Base-by-base conservation (phyloP, 2,888 invertebrate genomes). In the Linyphia triangularis region DNA sequence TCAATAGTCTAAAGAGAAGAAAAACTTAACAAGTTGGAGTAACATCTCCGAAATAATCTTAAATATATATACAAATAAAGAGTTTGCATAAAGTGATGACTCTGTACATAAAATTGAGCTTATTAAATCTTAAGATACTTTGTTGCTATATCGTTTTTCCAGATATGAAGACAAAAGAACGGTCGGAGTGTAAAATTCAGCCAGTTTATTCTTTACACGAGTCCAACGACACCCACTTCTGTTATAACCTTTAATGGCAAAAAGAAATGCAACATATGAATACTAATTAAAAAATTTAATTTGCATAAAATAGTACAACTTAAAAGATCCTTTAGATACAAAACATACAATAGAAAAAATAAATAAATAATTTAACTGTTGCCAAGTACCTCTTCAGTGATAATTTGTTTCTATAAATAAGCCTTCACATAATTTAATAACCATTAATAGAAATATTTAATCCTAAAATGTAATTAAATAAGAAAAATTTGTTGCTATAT, bases 211-310 rank as follows among this genome's bases (percentile, higher is more conserved):
- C 57, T 57, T 81, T 24, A 90, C 81, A 30, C 86, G 73, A 24
- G 90, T 90, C 90, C 90, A 90, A 0, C 90, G 88, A n/a, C 40
- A 16, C 0, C 88, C 90, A 88, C 43, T 72, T 77, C 86, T 70
- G 22, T 90, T 77, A 67, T 90, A 90, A 40, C 90, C 90, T 90
- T 28, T 6, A 78, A 69, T 37, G 16, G 4, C 65, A 37, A 43
- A 67, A 26, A 19, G 13, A 51, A 22, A 28, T 30, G 16, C 33
- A 28, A 65, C 28, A 28, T 28, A 28, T 7, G 13, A 28, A 16
- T 10, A 26, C n/a, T 28, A 65, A 65, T 16, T 28, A 30, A 65
- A 22, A 19, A 2, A 9, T 24, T 6, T 13, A 1, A 0, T 1
- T 28, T 28, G 1, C 9, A 1, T 16, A 22, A 59, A 9, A 59